These are phyloP conservation scores for Montipora sp. DNA, from an alignment of 64 coral and sea anemone genomes.

Conservation along the genomic window DNA sequence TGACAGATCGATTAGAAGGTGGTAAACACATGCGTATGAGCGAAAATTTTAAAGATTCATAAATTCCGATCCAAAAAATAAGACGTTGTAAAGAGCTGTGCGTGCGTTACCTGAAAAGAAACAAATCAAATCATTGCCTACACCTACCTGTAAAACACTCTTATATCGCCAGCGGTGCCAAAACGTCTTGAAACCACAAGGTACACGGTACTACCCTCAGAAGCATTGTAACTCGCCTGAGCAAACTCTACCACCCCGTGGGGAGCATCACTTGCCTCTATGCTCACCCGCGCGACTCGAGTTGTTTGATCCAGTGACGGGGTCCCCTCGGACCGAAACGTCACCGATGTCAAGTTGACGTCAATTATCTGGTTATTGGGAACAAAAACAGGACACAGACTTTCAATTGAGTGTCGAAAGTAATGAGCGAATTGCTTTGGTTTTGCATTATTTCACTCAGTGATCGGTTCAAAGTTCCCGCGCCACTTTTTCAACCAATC, in stretches of 20 bases:
- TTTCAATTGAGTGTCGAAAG: too few species aligned
- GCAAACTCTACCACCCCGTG: constrained; percentile 89
- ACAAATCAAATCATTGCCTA: too few species aligned
- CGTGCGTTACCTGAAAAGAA: neutral
- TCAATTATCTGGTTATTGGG: constrained; percentile 57
- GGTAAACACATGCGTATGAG: too few species aligned
- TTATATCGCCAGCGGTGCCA: constrained; percentile 80
- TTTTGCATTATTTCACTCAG: too few species aligned
- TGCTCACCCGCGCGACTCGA: constrained; percentile 70
- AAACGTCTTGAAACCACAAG: constrained; percentile 62
- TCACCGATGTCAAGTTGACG: constrained; percentile 66
- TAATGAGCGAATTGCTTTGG: too few species aligned
- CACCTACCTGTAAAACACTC: constrained; percentile 87
- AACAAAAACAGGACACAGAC: neutral
- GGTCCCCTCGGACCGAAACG: constrained; percentile 32
- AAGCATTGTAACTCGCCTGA: constrained; percentile 60
- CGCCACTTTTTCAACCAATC: too few species aligned
- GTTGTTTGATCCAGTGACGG: constrained; percentile 36
- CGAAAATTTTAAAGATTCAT: too few species aligned
- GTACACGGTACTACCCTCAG: constrained; percentile 62
- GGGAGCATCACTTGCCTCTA: constrained; percentile 82
- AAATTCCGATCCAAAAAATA: too few species aligned
- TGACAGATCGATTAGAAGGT: too few species aligned
- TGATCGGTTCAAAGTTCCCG: too few species aligned
- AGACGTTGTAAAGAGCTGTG: too few species aligned